Base-by-base conservation (phyloP, 1,140 invertebrate genomes). In the Neodiprion fabricii region DNA sequence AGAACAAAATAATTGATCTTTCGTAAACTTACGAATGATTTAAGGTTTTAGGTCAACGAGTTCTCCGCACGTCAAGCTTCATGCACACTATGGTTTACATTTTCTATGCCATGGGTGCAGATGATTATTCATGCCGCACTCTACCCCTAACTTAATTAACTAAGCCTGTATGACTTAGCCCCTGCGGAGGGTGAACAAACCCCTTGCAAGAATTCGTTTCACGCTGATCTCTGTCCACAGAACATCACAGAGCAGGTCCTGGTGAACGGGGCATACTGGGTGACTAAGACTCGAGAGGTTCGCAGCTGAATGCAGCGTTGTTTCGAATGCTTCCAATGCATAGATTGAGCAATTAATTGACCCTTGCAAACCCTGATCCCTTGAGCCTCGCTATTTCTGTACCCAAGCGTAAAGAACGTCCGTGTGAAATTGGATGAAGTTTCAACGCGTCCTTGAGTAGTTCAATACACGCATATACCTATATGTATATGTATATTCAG, bases 181-280 rank as follows among this genome's bases (percentile, higher is more conserved):
- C 8, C n/a, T 14, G 53, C 53, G 9, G 53, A 61, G 53, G n/a
- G 53, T 14, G 53, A 61, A 61, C 53, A 9, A 61, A 40, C 53
- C n/a, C 53, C 53, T 17, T 48, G 70, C 23, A 17, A 71, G 70
- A 23, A 47, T 14, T 23, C 79, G 81, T 85, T 86, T 87, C 85
- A 89, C 88, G 83, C 79, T 78, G 79, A 79, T 83, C 80, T 88
- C 86, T 89, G 87, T 91, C 89, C 90, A 89, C 94, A 96, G 95
- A 96, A 96, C 91, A 95, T 97, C 93, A 96, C 95, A 91, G 94
- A 96, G 92, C 93, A 95, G 91, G 93, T 96, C 91, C 95, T 96
- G 91, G 92, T 96, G 91, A 96, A 96, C 91, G 95, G 96, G 92
- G 95, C 94, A 86, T 94, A 95, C 91, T 97, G 95, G 95, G 94